Percentiles rank a stretch among this genome's conserved stretches.
These are phyloP conservation scores for Loripinus fragilis DNA, from an alignment of 2,888 invertebrate genomes.

Conservation along the genomic window DNA sequence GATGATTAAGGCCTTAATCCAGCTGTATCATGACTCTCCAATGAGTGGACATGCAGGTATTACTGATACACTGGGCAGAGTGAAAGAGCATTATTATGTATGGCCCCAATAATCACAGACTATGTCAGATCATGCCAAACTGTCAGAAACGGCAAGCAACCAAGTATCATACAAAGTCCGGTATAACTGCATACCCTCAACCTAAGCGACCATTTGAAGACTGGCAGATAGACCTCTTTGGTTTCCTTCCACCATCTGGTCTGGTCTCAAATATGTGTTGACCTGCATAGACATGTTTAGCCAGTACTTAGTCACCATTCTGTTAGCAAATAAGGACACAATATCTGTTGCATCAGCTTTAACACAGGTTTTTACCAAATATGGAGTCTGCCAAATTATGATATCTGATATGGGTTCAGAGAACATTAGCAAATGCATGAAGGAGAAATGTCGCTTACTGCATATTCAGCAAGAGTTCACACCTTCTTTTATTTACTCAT, in stretches of 20 bases:
- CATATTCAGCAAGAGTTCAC: too few species aligned
- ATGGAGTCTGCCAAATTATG: slow-evolving; percentile 29
- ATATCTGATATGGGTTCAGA: slow-evolving; percentile 43
- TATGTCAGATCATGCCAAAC: not conserved
- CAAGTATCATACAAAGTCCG: slow-evolving; percentile 3
- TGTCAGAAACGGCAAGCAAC: not conserved
- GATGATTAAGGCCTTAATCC: too few species aligned
- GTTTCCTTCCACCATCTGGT: not conserved
- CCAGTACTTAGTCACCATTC: not conserved
- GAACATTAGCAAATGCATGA: slow-evolving; percentile 33
- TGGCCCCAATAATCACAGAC: not conserved
- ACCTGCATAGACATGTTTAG: not conserved
- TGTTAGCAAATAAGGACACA: not conserved
- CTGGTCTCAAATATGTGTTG: not conserved
- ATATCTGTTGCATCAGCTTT: not conserved
- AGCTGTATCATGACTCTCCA: too few species aligned
- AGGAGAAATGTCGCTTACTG: slow-evolving; percentile 40
- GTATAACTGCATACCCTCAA: not conserved
- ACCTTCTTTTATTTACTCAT: slow-evolving; percentile 38
- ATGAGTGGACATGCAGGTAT: too few species aligned
- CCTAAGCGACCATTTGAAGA: not conserved
- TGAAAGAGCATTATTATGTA: not conserved
- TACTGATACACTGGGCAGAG: too few species aligned
- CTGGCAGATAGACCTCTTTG: not conserved
- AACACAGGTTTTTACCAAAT: slow-evolving; percentile 34